Conservation (phyloP, 2,113 vertebrate genomes). For the Saimiri boliviensis region DNA sequence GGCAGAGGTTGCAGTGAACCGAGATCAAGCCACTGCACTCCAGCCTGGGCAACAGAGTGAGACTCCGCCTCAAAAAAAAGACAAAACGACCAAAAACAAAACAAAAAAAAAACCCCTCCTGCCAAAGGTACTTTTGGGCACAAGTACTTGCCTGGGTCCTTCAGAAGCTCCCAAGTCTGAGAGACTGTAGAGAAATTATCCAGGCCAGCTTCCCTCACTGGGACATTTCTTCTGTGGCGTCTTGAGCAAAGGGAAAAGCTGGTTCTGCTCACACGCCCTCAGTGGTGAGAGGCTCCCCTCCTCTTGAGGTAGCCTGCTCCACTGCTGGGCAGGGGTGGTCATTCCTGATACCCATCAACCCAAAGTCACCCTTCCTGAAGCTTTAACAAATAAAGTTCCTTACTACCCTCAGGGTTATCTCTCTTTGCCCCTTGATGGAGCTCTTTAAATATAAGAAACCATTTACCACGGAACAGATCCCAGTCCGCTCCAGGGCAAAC, state of each 20-base stretch:
- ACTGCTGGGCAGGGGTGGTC: background rate
- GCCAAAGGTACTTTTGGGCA: background rate
- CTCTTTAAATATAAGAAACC: background rate
- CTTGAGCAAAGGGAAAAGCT: background rate
- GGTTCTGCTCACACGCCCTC: background rate
- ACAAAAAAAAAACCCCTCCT: background rate
- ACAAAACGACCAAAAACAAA: background rate
- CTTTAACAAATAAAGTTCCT: background rate
- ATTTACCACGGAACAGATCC: background rate
- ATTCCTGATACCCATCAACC: background rate
- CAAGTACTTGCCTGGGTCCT: background rate
- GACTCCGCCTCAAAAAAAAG: background rate
- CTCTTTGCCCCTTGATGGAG: background rate
- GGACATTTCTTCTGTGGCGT: background rate
- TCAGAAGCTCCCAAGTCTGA: background rate
- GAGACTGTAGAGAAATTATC: background rate
- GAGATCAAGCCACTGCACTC: background rate
- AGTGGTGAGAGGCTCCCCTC: background rate
- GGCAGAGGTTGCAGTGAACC: background rate
- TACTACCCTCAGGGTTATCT: background rate
- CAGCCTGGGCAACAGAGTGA: background rate
- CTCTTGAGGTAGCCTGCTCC: background rate
- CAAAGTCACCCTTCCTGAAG: background rate
- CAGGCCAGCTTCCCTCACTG: background rate
- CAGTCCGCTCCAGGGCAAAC: background rate